Conservation (phyloP, 2,888 invertebrate genomes). For the Strigamia crassipes region DNA sequence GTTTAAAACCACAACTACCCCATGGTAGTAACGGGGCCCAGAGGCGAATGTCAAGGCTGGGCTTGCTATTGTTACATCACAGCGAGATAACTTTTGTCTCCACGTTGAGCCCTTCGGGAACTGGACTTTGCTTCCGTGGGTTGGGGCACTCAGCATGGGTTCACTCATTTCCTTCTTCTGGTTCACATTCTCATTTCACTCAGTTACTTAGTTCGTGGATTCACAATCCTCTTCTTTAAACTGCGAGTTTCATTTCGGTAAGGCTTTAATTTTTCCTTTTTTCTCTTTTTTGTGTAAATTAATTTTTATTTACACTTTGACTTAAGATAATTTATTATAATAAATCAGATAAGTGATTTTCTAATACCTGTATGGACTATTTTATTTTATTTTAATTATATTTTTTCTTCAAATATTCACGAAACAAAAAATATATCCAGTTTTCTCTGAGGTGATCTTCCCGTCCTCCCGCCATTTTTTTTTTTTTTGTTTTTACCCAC, state of each 20-base stretch:
- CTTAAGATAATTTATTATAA: too few relatives aligned
- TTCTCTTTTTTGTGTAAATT: background rate
- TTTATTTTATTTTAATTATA: too few relatives aligned
- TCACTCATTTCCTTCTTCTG: slow-evolving; percentile 12
- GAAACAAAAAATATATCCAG: too few relatives aligned
- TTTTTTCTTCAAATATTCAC: too few relatives aligned
- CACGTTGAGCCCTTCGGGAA: background rate
- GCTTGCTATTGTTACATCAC: slow-evolving; percentile 45
- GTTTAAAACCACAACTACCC: slow-evolving; percentile 32
- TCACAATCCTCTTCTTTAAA: slow-evolving; percentile 13
- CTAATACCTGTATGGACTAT: too few relatives aligned
- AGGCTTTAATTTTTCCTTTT: background rate
- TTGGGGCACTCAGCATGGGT: slow-evolving; percentile 8
- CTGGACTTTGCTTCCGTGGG: background rate
- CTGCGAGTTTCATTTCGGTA: background rate
- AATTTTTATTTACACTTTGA: too few relatives aligned
- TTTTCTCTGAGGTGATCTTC: background rate
- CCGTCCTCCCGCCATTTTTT: background rate
- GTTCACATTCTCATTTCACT: slow-evolving; percentile 4
- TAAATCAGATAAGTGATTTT: too few relatives aligned
- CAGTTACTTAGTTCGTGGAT: background rate
- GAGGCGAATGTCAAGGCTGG: slow-evolving; percentile 13
- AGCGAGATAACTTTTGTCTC: slow-evolving; percentile 45
- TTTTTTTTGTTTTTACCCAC: background rate
- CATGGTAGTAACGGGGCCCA: slow-evolving; percentile 14